Conservation (phyloP, 1,140 invertebrate species). For the Fopius arisanus region DNA sequence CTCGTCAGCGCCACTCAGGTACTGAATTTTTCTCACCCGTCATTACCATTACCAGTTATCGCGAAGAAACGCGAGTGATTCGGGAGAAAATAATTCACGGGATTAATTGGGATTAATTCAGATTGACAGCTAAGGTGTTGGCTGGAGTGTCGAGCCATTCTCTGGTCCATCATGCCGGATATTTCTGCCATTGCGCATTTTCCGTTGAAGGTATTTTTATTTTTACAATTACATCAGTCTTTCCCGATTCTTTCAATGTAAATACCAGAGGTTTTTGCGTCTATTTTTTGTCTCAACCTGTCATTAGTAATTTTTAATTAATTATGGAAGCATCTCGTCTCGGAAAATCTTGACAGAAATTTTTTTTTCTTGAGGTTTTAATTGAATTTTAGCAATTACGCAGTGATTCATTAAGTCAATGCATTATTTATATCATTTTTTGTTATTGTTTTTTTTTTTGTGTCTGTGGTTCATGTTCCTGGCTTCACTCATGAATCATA, state of each 20-base stretch:
- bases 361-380: neutral
- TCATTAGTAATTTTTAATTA: no score
- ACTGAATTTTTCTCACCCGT: no score
- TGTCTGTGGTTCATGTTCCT: neutral
- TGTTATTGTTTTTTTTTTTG: neutral
- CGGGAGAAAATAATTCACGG: no score
- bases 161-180: neutral
- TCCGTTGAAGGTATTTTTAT: neutral
- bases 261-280: neutral
- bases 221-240: neutral
- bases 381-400: neutral
- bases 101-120: neutral
- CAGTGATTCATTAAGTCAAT: neutral
- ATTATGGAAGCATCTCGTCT: no score
- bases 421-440: neutral
- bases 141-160: neutral
- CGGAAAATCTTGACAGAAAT: no score
- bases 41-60: no score
- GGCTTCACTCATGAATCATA: neutral
- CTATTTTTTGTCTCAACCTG: no score
- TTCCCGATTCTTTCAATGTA: neutral
- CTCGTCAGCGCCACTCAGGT: neutral
- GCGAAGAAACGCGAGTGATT: no score
- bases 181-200: neutral
- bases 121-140: neutral